Percentiles rank a stretch among this genome's conserved stretches.
Conservation (phyloP, 30 jellyfish, hydroid and myxozoan genomes). For the Calvadosia cruxmelitensis region DNA sequence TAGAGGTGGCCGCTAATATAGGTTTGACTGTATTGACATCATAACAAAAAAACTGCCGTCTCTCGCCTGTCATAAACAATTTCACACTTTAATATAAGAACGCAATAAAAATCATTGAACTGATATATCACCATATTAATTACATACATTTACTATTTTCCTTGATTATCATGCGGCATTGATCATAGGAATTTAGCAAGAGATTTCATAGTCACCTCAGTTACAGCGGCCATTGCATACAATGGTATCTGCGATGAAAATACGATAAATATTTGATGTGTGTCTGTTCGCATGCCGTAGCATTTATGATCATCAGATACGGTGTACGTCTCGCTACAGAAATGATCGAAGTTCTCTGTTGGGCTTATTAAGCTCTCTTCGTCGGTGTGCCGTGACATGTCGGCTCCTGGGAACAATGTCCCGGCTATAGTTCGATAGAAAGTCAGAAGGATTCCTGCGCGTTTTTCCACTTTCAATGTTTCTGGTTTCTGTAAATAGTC, state of each 20-base stretch:
- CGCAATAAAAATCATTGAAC: no score
- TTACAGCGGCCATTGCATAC: constrained; percentile 43
- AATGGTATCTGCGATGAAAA: constrained; percentile 63
- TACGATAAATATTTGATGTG: constrained; percentile 50
- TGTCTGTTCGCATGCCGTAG: constrained; percentile 48
- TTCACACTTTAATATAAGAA: no score
- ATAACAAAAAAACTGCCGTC: no score
- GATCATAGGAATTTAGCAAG: constrained; percentile 21
- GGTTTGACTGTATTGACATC: no score
- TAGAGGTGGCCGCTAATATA: no score
- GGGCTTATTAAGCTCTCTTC: constrained; percentile 8
- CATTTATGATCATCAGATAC: constrained; percentile 50
- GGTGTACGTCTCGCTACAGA: constrained; percentile 50
- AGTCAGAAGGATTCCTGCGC: constrained; percentile 28
- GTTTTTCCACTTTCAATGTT: constrained; percentile 21
- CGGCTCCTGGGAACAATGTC: constrained; percentile 6
- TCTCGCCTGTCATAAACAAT: no score
- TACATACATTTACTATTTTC: no score
- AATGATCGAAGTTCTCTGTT: constrained; percentile 16
- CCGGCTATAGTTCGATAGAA: constrained; percentile 57
- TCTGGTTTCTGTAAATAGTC: constrained; percentile 14
- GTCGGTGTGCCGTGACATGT: background rate
- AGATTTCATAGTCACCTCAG: constrained; percentile 30
- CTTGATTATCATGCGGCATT: no score
- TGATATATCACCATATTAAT: no score